Base-by-base conservation (phyloP, 2,797 vertebrate genomes). In the Notolepis coatsorum region DNA sequence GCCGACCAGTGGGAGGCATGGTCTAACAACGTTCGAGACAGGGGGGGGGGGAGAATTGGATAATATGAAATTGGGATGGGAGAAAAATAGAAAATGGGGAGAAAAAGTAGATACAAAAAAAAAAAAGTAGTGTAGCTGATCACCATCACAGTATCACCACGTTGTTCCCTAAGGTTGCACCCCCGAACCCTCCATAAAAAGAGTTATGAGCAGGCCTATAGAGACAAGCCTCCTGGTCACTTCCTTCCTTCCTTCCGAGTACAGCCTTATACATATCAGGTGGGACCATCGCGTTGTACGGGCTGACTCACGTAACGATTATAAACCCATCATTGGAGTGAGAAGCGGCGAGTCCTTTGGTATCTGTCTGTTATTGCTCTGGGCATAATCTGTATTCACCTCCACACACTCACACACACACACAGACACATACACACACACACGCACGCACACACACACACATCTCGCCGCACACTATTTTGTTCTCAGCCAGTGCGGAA, bases 151-250 rank as follows among this genome's bases (percentile, higher is more conserved):
- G 73, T 68, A 68, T 59, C 71, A 81, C 73, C 72, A 61, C 50
- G 55, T 48, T 50, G 68, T 64, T 71, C 65, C 47, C 51, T 2
- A 49, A 50, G 51, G 69, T 81, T 70, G 68, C 60, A n/a, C n/a
- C n/a, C 71, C 38, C 51, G 63, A 66, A 77, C 71, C 72, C 78
- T 68, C 73, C 65, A 68, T 81, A 86, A 83, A n/a, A 88, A 75
- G 79, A 73, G 73, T 85, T 80, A 86, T 88, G 82, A 90, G 79
- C 54, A 66, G 75, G 74, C 72, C 84, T n/a, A n/a, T 81, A 83
- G 87, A 88, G 70, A 68, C 80, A 67, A 81, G 71, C 65, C 79
- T 85, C 51, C 53, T 63, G 75, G 63, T 87, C 85, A 69, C 80
- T 83, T 79, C 71, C 76, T 83, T 79, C 71, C 76, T 55, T 69